These are phyloP conservation scores for Aplocera efformata DNA, from an alignment of 2,888 invertebrate genomes.

Conservation along the genomic window DNA sequence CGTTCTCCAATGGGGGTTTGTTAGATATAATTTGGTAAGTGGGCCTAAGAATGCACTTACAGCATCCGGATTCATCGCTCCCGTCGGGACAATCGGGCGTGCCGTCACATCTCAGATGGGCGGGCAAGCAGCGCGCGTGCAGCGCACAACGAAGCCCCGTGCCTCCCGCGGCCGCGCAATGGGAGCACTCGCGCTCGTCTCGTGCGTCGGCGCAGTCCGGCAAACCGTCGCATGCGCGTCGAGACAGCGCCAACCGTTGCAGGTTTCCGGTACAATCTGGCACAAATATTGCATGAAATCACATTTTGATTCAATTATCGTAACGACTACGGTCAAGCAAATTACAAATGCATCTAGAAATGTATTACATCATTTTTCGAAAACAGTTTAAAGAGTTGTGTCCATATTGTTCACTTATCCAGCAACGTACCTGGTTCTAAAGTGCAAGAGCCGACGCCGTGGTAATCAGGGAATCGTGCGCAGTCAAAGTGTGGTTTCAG, in stretches of 20 bases:
- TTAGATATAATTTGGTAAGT: too few relatives aligned
- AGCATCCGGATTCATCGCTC: slow-evolving; percentile 91
- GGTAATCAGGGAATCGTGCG: slow-evolving; percentile 88
- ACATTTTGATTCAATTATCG: slow-evolving; percentile 1
- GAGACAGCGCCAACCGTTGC: slow-evolving; percentile 86
- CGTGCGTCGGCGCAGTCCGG: slow-evolving; percentile 92
- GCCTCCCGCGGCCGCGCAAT: slow-evolving; percentile 84
- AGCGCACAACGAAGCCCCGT: slow-evolving; percentile 88
- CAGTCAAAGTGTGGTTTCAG: slow-evolving; percentile 88
- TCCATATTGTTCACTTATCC: too few relatives aligned
- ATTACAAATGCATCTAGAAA: too few relatives aligned
- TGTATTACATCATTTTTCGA: too few relatives aligned
- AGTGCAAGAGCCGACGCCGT: slow-evolving; percentile 86
- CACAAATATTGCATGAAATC: slow-evolving; percentile 1
- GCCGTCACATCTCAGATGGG: slow-evolving; percentile 88
- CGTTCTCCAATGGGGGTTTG: too few relatives aligned
- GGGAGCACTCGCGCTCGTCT: slow-evolving; percentile 90
- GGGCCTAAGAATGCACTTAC: slow-evolving; percentile 82
- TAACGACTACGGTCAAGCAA: not conserved
- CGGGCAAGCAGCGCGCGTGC: slow-evolving; percentile 86
- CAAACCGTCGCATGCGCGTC: slow-evolving; percentile 91
- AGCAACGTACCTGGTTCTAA: slow-evolving; percentile 91
- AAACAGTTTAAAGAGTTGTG: too few relatives aligned
- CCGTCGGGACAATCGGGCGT: slow-evolving; percentile 91
- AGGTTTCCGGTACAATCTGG: slow-evolving; percentile 87